phyloP scores from a whole-genome alignment of 2,797 vertebrate species.

The Masticophis lateralis region DNA sequence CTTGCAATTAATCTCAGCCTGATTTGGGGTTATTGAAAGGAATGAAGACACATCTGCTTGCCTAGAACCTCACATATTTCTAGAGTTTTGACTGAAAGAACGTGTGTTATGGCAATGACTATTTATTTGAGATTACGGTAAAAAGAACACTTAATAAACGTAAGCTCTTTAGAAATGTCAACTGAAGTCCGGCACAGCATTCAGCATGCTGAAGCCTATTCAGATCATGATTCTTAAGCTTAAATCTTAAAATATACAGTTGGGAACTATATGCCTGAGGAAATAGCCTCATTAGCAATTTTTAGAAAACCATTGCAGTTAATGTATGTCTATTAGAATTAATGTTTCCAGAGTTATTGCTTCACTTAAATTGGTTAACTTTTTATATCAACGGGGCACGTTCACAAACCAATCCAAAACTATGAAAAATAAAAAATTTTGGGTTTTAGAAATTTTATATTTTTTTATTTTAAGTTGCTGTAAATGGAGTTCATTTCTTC shows the following conservation, averaged over 20 bases:
- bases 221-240: not conserved
- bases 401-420: not conserved
- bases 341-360: not conserved
- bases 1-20: not conserved
- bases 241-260: conserved; percentile 5
- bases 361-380: not conserved
- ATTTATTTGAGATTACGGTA: not conserved
- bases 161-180: not conserved
- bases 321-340: not conserved
- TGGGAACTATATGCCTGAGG: not conserved
- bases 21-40: not conserved
- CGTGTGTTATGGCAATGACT: not conserved
- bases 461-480: not conserved
- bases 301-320: not conserved
- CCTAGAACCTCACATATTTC: not conserved
- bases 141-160: not conserved
- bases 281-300: not conserved
- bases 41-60: not conserved
- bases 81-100: not conserved
- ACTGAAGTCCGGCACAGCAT: not conserved
- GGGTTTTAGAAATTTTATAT: not conserved
- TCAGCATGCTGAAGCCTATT: not conserved
- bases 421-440: not conserved
- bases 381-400: not conserved
- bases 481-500: not conserved